Percentiles rank a stretch among this genome's conserved stretches.
Conservation (phyloP, 1,140 invertebrate genomes). For the Armadillidium nasatum region DNA sequence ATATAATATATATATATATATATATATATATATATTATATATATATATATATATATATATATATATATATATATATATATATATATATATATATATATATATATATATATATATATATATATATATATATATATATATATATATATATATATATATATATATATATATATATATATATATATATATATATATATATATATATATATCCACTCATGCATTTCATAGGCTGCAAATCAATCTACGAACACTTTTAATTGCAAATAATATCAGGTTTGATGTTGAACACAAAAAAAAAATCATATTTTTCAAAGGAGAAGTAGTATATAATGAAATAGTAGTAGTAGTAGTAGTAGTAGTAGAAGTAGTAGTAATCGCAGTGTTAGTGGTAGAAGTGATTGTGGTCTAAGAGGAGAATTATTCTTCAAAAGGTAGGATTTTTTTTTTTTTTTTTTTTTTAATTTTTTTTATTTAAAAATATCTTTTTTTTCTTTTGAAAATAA, state of each 20-base stretch:
- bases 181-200: constrained; percentile 2
- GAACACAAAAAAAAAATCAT: not conserved
- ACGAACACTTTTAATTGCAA: not conserved
- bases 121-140: constrained; percentile 2
- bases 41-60: not conserved
- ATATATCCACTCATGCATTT: not conserved
- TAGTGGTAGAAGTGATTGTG: too few species aligned
- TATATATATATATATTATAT: too few species aligned
- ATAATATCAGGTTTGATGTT: constrained; percentile 2
- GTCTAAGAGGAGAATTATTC: too few species aligned
- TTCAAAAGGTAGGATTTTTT: too few species aligned
- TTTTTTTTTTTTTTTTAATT: not conserved
- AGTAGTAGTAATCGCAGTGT: too few species aligned
- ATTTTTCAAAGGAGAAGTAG: not conserved
- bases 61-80: too few species aligned
- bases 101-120: constrained; percentile 9
- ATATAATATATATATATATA: too few species aligned
- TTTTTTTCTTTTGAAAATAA: not conserved
- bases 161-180: constrained; percentile 14
- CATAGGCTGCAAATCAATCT: not conserved
- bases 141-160: not conserved
- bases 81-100: constrained; percentile 1
- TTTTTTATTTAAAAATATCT: not conserved
- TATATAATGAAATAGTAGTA: too few species aligned
- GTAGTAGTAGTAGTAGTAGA: too few species aligned